These are phyloP conservation scores for Pelvicachromis taeniatus DNA, from an alignment of 2,113 vertebrate species.

Conservation along the genomic window DNA sequence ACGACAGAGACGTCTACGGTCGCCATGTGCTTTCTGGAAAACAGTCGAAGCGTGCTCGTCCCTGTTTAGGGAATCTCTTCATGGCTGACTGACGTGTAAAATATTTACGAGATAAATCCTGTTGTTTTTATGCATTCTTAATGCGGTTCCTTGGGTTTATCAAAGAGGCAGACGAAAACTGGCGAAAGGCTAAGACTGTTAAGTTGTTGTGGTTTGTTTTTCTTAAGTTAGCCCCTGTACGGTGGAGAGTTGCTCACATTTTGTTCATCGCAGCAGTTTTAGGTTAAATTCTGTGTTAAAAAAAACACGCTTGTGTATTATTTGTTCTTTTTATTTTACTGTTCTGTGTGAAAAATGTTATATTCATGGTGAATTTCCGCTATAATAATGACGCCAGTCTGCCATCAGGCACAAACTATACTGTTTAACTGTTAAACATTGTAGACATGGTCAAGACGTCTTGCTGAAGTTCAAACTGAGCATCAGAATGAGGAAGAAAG, in stretches of 20 bases:
- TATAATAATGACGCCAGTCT: not conserved
- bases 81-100: slow-evolving; percentile 39
- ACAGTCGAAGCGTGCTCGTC: not conserved
- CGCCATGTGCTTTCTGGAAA: not conserved
- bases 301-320: not conserved
- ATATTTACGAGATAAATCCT: slow-evolving; percentile 47
- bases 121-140: slow-evolving; percentile 40
- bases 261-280: not conserved
- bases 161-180: not conserved
- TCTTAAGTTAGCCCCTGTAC: not conserved
- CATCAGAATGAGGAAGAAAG: not conserved
- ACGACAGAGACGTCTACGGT: not conserved
- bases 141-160: not conserved
- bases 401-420: not conserved
- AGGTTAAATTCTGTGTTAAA: not conserved
- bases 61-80: slow-evolving; percentile 1
- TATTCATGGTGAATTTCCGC: not conserved
- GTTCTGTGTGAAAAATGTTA: not conserved
- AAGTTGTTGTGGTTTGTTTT: not conserved
- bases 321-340: not conserved
- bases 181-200: not conserved
- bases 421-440: not conserved
- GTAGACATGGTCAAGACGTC: not conserved
- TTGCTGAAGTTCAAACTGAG: not conserved
- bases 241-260: not conserved